Conservation (phyloP, 2,888 invertebrate genomes). For the Dendrolimus houi region DNA sequence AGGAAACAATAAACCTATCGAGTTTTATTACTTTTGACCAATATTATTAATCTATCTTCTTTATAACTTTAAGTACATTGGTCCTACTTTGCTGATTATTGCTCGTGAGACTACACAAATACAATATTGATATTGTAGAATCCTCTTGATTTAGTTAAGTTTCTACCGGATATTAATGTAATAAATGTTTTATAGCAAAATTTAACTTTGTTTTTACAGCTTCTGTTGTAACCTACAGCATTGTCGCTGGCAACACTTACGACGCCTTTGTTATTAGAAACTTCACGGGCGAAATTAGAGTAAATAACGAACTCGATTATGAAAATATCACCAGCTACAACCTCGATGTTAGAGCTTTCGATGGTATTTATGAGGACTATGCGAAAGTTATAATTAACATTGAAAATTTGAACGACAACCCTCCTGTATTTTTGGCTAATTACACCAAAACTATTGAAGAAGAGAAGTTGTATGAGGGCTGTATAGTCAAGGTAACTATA, state of each 20-base stretch:
- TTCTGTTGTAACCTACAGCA: conserved; percentile 90
- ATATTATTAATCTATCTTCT: too few species aligned
- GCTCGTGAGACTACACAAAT: too few species aligned
- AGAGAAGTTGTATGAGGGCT: conserved; percentile 81
- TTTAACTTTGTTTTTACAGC: conserved; percentile 53
- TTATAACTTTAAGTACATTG: too few species aligned
- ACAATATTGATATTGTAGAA: too few species aligned
- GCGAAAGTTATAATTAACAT: conserved; percentile 90
- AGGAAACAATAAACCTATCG: too few species aligned
- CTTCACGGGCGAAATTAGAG: conserved; percentile 89
- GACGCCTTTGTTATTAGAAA: conserved; percentile 91
- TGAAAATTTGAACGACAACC: conserved; percentile 94
- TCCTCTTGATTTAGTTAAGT: too few species aligned
- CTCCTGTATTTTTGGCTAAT: conserved; percentile 87
- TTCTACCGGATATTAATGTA: too few species aligned
- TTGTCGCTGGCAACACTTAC: conserved; percentile 89
- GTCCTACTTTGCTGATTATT: too few species aligned
- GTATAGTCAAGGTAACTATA: conserved; percentile 78
- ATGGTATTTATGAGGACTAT: conserved; percentile 88
- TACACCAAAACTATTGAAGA: conserved; percentile 86
- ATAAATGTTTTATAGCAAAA: not conserved
- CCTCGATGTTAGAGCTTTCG: conserved; percentile 88
- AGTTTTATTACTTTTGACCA: too few species aligned
- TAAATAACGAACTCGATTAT: conserved; percentile 87
- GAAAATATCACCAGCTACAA: conserved; percentile 90